These are phyloP conservation scores for Lepidurus couesii DNA, from an alignment of 1,140 invertebrate species.

Conservation along the genomic window DNA sequence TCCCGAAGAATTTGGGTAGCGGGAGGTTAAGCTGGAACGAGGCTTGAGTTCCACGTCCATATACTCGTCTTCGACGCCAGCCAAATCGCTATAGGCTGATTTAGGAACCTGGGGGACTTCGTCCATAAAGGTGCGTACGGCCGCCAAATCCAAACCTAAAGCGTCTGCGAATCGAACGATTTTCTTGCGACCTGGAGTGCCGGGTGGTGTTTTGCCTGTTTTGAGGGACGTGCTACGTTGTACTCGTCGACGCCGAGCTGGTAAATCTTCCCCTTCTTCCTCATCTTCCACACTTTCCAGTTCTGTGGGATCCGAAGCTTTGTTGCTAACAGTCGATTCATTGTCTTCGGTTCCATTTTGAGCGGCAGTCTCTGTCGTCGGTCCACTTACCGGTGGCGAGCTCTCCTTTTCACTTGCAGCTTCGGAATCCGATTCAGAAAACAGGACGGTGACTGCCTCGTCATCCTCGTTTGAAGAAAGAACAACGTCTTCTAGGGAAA, in stretches of 20 bases:
- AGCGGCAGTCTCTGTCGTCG: not conserved
- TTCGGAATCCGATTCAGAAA: not conserved
- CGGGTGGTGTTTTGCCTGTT: constrained; percentile 83
- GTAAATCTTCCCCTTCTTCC: constrained; percentile 37
- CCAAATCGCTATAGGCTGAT: constrained; percentile 58
- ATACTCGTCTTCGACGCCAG: constrained; percentile 31
- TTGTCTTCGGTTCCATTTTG: not conserved
- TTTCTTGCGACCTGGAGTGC: constrained; percentile 81
- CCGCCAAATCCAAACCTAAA: constrained; percentile 83
- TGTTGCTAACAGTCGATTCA: not conserved
- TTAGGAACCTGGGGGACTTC: constrained; percentile 80
- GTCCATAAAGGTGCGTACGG: constrained; percentile 80
- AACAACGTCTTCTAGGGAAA: not conserved
- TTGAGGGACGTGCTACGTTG: constrained; percentile 78
- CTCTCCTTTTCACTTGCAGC: not conserved
- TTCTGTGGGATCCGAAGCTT: not conserved
- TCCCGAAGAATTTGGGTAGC: not conserved
- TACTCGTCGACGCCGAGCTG: constrained; percentile 46
- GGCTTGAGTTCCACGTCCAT: not conserved
- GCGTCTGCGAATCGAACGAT: constrained; percentile 93
- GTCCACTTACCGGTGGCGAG: not conserved
- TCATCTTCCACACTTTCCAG: not conserved
- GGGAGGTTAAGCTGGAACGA: not conserved
- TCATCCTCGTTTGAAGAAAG: not conserved
- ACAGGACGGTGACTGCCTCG: not conserved